Evolutionary conservation across 1,140 invertebrate genomes (phyloP).

Genomic region (Arctopsyche grandis): DNA sequence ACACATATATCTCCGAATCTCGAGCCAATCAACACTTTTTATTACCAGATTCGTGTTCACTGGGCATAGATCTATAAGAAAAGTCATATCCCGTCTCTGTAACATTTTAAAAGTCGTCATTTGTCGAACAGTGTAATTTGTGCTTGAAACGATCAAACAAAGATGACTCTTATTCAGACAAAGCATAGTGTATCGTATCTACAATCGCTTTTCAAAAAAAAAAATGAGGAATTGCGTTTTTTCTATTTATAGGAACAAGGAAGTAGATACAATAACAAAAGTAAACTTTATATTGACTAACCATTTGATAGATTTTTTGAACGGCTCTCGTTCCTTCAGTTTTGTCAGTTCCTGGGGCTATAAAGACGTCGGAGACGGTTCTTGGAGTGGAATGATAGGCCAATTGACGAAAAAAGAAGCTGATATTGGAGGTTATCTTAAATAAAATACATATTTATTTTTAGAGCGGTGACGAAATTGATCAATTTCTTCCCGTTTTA

Average conservation of each 20-base stretch:
- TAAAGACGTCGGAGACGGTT: constrained; percentile 57
- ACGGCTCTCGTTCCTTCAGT: constrained; percentile 61
- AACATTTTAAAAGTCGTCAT: no score
- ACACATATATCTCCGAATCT: no score
- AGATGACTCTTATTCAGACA: no score
- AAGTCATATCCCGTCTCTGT: no score
- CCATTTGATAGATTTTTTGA: constrained; percentile 66
- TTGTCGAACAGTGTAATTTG: no score
- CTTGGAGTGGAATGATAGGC: constrained; percentile 75
- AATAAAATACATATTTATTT: background rate
- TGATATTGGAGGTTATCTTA: constrained; percentile 68
- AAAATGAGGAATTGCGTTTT: no score
- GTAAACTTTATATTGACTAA: constrained; percentile 66
- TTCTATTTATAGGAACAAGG: constrained; percentile 60
- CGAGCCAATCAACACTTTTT: no score
- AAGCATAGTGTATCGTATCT: no score
- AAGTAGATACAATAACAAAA: constrained; percentile 70
- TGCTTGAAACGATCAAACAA: no score
- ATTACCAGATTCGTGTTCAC: no score
- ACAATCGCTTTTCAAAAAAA: no score
- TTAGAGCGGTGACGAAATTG: background rate
- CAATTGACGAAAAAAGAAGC: constrained; percentile 68
- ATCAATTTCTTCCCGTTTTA: constrained; percentile 52
- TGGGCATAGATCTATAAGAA: no score
- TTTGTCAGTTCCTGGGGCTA: constrained; percentile 68